Evolutionary conservation across 2,113 vertebrate genomes (phyloP).

Genomic region (Melanotaenia duboulayi): DNA sequence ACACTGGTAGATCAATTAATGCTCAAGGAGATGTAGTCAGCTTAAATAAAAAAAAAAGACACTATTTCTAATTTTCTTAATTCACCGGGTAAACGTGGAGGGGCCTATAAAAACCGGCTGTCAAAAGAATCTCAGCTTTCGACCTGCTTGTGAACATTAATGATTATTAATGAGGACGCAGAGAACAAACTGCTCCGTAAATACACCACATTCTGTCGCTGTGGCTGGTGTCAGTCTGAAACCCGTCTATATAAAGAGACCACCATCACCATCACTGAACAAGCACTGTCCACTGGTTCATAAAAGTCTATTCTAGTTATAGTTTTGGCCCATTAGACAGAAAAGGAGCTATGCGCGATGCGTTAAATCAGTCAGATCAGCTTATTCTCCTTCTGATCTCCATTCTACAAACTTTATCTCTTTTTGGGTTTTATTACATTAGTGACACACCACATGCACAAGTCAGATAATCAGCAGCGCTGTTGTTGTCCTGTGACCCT

Average conservation of each 20-base stretch:
- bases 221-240: not conserved
- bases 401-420: not conserved
- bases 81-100: conserved; percentile 10
- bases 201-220: conserved; percentile 1
- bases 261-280: not conserved
- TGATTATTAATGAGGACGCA: conserved; percentile 16
- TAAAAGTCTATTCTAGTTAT: not conserved
- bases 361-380: not conserved
- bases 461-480: conserved; percentile 64
- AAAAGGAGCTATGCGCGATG: too few species aligned
- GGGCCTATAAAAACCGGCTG: conserved; percentile 3
- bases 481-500: conserved; percentile 72
- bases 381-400: not conserved
- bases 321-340: too few species aligned
- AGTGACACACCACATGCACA: conserved; percentile 26
- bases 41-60: too few species aligned
- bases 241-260: not conserved
- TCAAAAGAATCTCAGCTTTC: conserved; percentile 31
- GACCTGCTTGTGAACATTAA: conserved; percentile 45
- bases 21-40: not conserved
- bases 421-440: conserved; percentile 3
- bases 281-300: not conserved
- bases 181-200: conserved; percentile 17
- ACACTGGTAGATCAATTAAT: not conserved
- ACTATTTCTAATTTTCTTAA: conserved; percentile 30